Percentiles rank a stretch among this genome's conserved stretches.
These are phyloP conservation scores for Psilopogon haemacephalus DNA, from an alignment of 2,113 vertebrate genomes.

Conservation along the genomic window DNA sequence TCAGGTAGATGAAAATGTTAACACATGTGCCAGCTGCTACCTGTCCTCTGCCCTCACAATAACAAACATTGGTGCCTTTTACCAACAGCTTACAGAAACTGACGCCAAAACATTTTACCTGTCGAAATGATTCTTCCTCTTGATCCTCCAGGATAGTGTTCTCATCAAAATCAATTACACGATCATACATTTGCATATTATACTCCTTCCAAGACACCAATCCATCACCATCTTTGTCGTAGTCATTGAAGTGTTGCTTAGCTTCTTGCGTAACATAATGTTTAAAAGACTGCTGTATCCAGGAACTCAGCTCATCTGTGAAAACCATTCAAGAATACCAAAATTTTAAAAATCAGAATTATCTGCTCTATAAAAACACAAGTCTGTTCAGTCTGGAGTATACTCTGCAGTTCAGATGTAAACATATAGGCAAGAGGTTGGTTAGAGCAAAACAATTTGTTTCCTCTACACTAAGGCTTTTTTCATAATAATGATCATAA, in stretches of 20 bases:
- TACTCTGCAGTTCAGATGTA: background rate
- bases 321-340: constrained; percentile 9
- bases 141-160: constrained; percentile 80
- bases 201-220: constrained; percentile 92
- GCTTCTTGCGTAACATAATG: constrained; percentile 92
- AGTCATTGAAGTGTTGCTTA: constrained; percentile 86
- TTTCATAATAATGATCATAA: too few species aligned
- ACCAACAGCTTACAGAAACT: constrained; percentile 7
- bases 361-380: background rate
- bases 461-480: background rate
- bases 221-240: constrained; percentile 85
- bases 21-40: constrained; percentile 34
- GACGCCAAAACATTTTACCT: constrained; percentile 75
- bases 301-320: constrained; percentile 89
- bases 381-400: background rate
- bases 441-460: background rate
- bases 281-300: constrained; percentile 95
- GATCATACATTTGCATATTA: constrained; percentile 86
- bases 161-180: constrained; percentile 85
- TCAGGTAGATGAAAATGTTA: constrained; percentile 17
- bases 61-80: background rate
- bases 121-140: constrained; percentile 90
- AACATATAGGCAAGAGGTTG: background rate
- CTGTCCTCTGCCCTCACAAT: background rate
- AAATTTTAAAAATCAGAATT: background rate